Evolutionary conservation across 2,888 invertebrate species (phyloP).

Genomic region (Polyommatus iphigenia): DNA sequence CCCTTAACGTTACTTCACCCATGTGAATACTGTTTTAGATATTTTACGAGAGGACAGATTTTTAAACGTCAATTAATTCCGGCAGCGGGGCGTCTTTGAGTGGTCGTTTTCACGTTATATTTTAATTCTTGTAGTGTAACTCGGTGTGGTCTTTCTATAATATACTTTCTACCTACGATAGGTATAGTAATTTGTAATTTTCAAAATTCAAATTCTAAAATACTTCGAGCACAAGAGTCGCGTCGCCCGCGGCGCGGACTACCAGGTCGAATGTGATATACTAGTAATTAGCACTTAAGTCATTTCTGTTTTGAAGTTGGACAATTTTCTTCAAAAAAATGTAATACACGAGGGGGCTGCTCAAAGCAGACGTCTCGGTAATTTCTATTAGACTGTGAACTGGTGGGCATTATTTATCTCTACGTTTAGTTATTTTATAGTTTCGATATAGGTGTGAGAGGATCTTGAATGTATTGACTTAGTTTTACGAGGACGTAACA

Average conservation of each 20-base stretch:
- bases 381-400: constrained; percentile 58
- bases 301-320: constrained; percentile 44
- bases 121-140: constrained; percentile 73
- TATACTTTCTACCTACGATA: constrained; percentile 71
- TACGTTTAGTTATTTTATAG: constrained; percentile 50
- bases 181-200: constrained; percentile 60
- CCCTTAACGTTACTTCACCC: neutral
- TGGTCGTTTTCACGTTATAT: constrained; percentile 54
- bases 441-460: constrained; percentile 40
- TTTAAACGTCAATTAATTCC: constrained; percentile 20
- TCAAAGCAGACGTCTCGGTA: constrained; percentile 45
- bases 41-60: neutral
- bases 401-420: constrained; percentile 65
- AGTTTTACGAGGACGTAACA: constrained; percentile 26
- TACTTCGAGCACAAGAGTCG: constrained; percentile 67
- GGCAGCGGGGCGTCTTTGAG: constrained; percentile 55
- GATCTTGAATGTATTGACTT: constrained; percentile 39
- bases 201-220: constrained; percentile 66
- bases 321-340: constrained; percentile 35
- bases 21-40: neutral
- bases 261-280: constrained; percentile 77
- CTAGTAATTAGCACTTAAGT: constrained; percentile 72
- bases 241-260: constrained; percentile 60
- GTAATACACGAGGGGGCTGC: constrained; percentile 34
- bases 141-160: constrained; percentile 78